These are phyloP conservation scores for Tragulus kanchil DNA, from an alignment of 2,113 vertebrate genomes.

Conservation along the genomic window DNA sequence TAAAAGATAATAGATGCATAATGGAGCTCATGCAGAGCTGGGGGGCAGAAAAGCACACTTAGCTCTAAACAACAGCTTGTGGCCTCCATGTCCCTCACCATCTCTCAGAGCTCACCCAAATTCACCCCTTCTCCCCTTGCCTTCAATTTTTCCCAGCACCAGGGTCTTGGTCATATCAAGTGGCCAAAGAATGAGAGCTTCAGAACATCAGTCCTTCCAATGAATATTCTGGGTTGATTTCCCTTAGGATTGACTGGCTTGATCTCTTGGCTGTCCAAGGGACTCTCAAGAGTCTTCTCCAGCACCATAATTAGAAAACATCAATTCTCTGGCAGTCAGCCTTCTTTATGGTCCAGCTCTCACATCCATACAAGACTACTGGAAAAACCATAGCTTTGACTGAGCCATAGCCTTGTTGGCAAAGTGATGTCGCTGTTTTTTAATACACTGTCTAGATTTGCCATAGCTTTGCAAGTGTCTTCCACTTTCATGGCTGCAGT, in stretches of 20 bases:
- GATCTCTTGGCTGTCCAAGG: not conserved
- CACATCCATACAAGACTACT: not conserved
- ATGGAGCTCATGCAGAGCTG: no score
- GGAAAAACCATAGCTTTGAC: not conserved
- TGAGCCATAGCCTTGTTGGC: not conserved
- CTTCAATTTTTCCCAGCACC: not conserved
- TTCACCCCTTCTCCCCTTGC: not conserved
- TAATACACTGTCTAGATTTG: not conserved
- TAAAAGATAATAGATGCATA: no score
- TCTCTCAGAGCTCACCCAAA: not conserved
- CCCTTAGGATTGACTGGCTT: not conserved
- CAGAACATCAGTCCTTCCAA: not conserved
- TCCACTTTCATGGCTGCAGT: not conserved
- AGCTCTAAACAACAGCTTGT: no score
- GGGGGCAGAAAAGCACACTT: no score
- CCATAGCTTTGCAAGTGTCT: not conserved
- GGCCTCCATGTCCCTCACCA: not conserved
- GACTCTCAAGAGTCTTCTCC: not conserved
- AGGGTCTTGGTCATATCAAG: not conserved
- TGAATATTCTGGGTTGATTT: not conserved
- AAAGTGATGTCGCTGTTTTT: not conserved
- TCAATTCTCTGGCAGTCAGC: not conserved
- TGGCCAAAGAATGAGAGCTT: not conserved
- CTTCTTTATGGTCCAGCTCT: not conserved
- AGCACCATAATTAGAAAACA: not conserved